These are phyloP conservation scores for human (Homo sapiens) DNA, from an alignment of 2,113 vertebrate species.

Conservation along the genomic window GRCh38 chr20:38229501-38230000, in stretches of 20 bases:
- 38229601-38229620: not conserved
- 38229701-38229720: not conserved
- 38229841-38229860: not conserved
- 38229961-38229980: not conserved
- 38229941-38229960: slow-evolving; percentile 28
- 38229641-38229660: not conserved
- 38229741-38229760: not conserved
- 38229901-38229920: not conserved
- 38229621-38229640: not conserved
- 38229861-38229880: not conserved
- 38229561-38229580: not conserved
- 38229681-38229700: not conserved
- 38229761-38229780: not conserved
- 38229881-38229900: not conserved
- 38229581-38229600: not conserved
- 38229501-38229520: not conserved
- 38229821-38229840: not conserved
- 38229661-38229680: not conserved
- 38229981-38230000: not conserved
- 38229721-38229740: not conserved
- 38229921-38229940: not conserved
- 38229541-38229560: not conserved
- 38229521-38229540: not conserved
- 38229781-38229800: not conserved
- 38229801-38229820: not conserved